Conservation (phyloP, 2,888 invertebrate species). For the Pollenia griseotomentosa region DNA sequence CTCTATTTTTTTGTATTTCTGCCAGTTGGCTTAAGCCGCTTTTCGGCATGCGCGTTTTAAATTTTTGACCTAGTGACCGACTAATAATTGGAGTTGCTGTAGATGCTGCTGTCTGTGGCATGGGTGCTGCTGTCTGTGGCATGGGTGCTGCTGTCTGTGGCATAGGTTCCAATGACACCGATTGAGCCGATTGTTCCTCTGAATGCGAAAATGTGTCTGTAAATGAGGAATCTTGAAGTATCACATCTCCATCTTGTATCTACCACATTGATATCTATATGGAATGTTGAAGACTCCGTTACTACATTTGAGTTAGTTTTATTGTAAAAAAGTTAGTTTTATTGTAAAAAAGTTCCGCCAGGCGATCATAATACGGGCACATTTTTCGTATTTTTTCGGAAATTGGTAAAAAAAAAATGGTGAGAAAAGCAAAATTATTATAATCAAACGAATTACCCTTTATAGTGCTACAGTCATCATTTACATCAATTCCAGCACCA, state of each 20-base stretch:
- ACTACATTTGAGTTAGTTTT: constrained; percentile 51
- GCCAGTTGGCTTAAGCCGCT: no score
- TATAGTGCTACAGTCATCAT: constrained; percentile 42
- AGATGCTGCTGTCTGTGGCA: accelerated
- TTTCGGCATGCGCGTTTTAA: no score
- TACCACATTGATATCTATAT: constrained; percentile 24
- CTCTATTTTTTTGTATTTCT: no score
- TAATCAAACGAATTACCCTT: no score
- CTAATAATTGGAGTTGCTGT: no score
- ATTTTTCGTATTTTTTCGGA: constrained; percentile 37
- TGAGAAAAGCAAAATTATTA: constrained; percentile 44
- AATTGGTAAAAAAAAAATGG: constrained; percentile 25
- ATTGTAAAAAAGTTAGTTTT: constrained; percentile 52
- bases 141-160: no score
- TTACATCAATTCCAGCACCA: constrained; percentile 34
- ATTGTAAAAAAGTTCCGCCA: constrained; percentile 42
- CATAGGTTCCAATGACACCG: no score
- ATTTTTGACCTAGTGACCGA: no score
- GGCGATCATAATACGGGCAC: constrained; percentile 47
- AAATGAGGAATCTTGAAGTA: constrained; percentile 29
- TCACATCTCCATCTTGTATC: constrained; percentile 25
- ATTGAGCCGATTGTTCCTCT: constrained; percentile 29
- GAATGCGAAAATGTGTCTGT: constrained; percentile 41
- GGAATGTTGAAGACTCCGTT: constrained; percentile 43
- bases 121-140: background rate